Base-by-base conservation (phyloP, 92 coral and sea anemone genomes). In the Parazoanthus swiftii region DNA sequence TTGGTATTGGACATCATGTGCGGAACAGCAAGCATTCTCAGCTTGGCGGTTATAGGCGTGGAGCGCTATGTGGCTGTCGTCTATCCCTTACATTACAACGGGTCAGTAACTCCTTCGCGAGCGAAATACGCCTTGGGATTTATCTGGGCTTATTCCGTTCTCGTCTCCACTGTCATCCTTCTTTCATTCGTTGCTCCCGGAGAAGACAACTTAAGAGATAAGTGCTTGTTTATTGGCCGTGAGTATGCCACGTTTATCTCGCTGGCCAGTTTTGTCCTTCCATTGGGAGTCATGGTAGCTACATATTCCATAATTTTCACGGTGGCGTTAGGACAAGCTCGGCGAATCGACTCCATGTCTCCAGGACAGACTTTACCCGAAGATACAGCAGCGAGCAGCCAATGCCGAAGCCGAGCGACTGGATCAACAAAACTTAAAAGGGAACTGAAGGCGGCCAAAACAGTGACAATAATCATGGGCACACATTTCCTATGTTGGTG, bases 381-480 rank as follows among this genome's bases (percentile, higher is more conserved):
- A 4, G 90, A 88, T 39, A 58, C 35, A 2, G 74, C 43, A 1
- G 59, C 84, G 38, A 66, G 65, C 11, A n/a, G 54, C 16, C 86
- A 74, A 65, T 85, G 91, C 13, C 88, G 86, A 35, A 79, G 50
- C 9, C 85, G 90, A 39, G 46, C 66, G 42, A 33, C 43, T 48
- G 87, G 87, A 2, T 59, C 87, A 8, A 79, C 74, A n/a, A 88
- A 75, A 37, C 44, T 95, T 54, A 93, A 85, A 39, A 86, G 95
- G 63, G 99, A 96, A 78, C 96, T 95, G 33, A 95, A 94, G 67
- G 99, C 96, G 10, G 99, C 98, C 1, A 96, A 95, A 76, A 96
- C 97, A 0, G 89, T 96, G 33, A 96, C 98, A 2, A 85, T 93
- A 23, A 96, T 96, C 36, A 96, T 96, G 91, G 98, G 98, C 13